These are phyloP conservation scores for Andrena trimmerana DNA, from an alignment of 2,888 invertebrate species.

Conservation along the genomic window DNA sequence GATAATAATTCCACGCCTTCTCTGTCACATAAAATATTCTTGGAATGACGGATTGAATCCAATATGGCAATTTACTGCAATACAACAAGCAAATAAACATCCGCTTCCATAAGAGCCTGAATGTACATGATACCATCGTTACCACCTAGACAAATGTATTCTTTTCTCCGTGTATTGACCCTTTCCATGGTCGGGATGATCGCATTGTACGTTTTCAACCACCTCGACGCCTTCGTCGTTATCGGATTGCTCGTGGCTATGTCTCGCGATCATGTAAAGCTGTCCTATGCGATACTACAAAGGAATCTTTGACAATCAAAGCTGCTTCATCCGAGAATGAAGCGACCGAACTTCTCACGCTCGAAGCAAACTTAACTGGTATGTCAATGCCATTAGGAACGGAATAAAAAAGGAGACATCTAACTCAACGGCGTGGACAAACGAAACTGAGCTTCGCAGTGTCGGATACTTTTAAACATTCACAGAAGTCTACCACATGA, in stretches of 20 bases:
- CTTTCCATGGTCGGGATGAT: conserved; percentile 91
- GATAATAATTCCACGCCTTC: conserved; percentile 98
- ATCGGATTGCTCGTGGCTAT: conserved; percentile 96
- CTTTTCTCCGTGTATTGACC: conserved; percentile 97
- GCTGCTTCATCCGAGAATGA: not conserved
- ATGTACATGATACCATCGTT: not conserved
- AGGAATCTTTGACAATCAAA: conserved; percentile 39
- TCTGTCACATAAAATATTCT: conserved; percentile 97
- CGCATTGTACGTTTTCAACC: conserved; percentile 92
- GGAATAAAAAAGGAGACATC: no score
- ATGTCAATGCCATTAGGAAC: no score
- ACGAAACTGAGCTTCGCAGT: no score
- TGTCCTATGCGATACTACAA: conserved; percentile 95
- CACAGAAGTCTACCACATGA: no score
- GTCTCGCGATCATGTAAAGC: conserved; percentile 97
- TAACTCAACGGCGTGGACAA: no score
- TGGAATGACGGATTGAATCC: conserved; percentile 95
- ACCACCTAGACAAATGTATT: conserved; percentile 94
- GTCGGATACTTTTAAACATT: no score
- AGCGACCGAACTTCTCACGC: not conserved
- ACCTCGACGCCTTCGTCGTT: conserved; percentile 97
- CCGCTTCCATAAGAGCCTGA: not conserved
- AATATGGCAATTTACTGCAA: conserved; percentile 93
- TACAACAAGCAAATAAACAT: conserved; percentile 53
- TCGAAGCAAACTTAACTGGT: no score